Evolutionary conservation across 2,113 vertebrate species (phyloP), one percentile per base, ranked within the genome.

Genomic region (Brachypteracias leptosomus): DNA sequence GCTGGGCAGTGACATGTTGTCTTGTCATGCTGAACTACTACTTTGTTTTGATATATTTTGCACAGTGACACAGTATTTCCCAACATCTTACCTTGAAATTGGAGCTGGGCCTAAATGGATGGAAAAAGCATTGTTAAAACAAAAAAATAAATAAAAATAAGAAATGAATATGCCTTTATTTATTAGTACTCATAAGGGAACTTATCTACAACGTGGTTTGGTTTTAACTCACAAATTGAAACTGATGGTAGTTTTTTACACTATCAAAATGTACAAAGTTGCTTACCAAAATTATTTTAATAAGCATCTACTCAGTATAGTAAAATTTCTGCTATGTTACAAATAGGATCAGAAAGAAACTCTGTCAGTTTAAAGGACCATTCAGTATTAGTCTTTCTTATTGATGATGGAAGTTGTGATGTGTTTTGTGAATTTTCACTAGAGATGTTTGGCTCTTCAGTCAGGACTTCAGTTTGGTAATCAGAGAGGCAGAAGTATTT

Each of bases 1-100:
- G 33, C 72, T 90, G 93, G 91, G 25, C 82, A 93, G 63, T 55
- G 78, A 80, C 85, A 76, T 70, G 77, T 90, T 90, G 38, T n/a
- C 82, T 77, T 93, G 75, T 91, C 87, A 66, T 40, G 38, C 74
- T 85, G 71, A 89, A 86, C 67, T 49, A 57, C 47, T 1, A 6
- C 63, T 77, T 83, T 74, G 42, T 67, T 96, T 74, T 80, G 63
- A 35, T 77, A 13, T 52, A 82, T 87, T 88, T 83, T 68, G 18
- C 26, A 29, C 3, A 7, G 18, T 57, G 66, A 47, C 40, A 38
- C 21, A 89, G 3, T 62, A 85, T 79, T 89, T 94, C 55, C n/a
- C 51, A 65, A 16, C 24, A 46, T 63, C 59, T 85, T 85, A 29
- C 29, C 46, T 85, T 91, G 78, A 80, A 80, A 78, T 7, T n/a